A percentile compares a stretch with the other conserved stretches of the same genome.
These are phyloP conservation scores for Psammodynastes pulverulentus DNA, from an alignment of 2,113 vertebrate genomes.

Conservation along the genomic window DNA sequence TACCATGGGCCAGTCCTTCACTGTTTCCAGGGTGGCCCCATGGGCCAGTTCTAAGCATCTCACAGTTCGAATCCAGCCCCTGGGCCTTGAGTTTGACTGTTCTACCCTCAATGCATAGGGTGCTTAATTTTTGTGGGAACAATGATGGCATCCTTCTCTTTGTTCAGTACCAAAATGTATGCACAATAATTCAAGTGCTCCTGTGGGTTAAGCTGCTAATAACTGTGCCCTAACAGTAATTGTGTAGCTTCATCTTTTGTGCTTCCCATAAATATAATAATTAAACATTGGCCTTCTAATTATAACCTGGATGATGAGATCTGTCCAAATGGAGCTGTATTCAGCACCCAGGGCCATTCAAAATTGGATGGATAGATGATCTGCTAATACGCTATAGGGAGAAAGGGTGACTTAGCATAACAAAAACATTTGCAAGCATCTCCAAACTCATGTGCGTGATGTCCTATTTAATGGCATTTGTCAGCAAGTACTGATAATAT, in stretches of 20 bases:
- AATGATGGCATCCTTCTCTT: background rate
- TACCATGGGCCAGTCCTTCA: too few species aligned
- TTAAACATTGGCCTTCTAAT: conserved; percentile 62
- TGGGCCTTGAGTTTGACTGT: background rate
- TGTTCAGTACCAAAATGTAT: conserved; percentile 54
- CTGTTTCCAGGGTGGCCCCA: too few species aligned
- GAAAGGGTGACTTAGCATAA: conserved; percentile 35
- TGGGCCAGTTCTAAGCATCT: too few species aligned
- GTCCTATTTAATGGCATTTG: conserved; percentile 34
- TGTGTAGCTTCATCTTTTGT: conserved; percentile 56
- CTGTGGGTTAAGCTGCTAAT: conserved; percentile 50
- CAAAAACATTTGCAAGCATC: conserved; percentile 6
- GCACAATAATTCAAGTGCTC: conserved; percentile 36
- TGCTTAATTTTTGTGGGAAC: conserved; percentile 59
- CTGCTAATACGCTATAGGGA: conserved; percentile 45
- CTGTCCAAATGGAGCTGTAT: conserved; percentile 51
- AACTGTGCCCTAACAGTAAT: conserved; percentile 56
- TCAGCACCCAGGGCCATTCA: conserved; percentile 27
- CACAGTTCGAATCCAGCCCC: too few species aligned
- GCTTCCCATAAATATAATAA: conserved; percentile 56
- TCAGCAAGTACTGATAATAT: conserved; percentile 23
- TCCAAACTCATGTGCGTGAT: conserved; percentile 29
- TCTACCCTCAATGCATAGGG: conserved; percentile 50
- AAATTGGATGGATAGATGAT: conserved; percentile 42
- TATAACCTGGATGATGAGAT: conserved; percentile 55